phyloP scores from a whole-genome alignment of 2,797 vertebrate genomes.

The Platalea minor region DNA sequence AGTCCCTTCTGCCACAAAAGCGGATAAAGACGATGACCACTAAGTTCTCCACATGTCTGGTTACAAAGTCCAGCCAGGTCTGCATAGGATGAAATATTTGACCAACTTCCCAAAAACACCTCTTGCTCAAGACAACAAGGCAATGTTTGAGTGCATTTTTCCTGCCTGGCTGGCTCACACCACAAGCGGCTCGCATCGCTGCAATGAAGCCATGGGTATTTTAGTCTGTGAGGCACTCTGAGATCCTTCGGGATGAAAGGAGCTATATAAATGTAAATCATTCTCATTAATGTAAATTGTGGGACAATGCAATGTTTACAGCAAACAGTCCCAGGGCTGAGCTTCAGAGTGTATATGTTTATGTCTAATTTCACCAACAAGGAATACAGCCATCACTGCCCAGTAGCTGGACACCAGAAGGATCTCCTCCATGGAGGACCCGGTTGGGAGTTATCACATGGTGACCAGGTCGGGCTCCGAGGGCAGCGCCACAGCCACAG shows the following conservation, averaged over 20 bases:
- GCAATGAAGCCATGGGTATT: background rate
- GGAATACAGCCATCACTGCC: background rate
- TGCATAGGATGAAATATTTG: background rate
- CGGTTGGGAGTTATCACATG: background rate
- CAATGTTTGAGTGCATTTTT: fast-evolving
- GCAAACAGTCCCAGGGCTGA: background rate
- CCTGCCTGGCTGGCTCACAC: background rate
- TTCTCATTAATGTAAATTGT: conserved; percentile 63
- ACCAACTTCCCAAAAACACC: background rate
- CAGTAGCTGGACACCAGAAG: background rate
- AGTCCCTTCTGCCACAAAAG: background rate
- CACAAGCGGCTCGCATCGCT: background rate
- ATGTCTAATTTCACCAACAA: background rate
- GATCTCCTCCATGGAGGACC: background rate
- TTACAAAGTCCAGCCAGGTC: background rate
- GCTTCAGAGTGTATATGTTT: background rate
- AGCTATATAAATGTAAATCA: conserved; percentile 66
- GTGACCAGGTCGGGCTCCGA: background rate
- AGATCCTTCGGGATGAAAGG: conserved; percentile 32
- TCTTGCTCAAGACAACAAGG: background rate
- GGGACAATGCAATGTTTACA: conserved; percentile 25
- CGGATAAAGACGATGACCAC: background rate
- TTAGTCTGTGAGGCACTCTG: background rate
- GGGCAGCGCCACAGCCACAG: background rate
- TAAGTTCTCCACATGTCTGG: background rate